Percentiles rank a stretch among this genome's conserved stretches.
Conservation (phyloP, 2,797 vertebrate species). For the Chrysocyon brachyurus region DNA sequence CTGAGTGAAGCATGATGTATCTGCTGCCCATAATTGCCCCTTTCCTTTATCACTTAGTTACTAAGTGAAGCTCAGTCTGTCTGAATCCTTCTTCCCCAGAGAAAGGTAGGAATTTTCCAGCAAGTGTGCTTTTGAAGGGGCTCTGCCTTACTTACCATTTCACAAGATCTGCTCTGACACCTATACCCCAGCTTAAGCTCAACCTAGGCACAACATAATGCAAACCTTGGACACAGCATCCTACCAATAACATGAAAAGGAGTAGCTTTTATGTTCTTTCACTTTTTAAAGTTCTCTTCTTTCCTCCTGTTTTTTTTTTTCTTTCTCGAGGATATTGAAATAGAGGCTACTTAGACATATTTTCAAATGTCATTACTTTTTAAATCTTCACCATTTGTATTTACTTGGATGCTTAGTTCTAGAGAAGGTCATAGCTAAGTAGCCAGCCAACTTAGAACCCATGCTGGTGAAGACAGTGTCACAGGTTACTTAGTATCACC, state of each 20-base stretch:
- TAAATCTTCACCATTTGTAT: conserved; percentile 38
- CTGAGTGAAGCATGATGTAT: neutral
- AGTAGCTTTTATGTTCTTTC: conserved; percentile 27
- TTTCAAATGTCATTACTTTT: conserved; percentile 32
- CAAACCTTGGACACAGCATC: neutral
- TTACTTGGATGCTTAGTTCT: conserved; percentile 14
- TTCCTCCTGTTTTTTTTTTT: conserved; percentile 45
- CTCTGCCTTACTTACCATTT: neutral
- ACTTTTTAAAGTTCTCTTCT: conserved; percentile 13
- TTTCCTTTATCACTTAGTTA: neutral
- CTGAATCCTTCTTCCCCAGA: neutral
- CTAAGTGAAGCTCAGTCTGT: conserved; percentile 18
- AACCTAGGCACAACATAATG: neutral
- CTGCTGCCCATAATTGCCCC: neutral
- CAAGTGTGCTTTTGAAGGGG: neutral
- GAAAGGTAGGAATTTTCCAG: neutral
- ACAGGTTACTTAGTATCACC: neutral
- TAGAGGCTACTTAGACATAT: neutral
- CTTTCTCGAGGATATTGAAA: neutral
- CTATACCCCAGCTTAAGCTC: neutral
- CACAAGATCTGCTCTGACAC: neutral
- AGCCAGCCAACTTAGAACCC: neutral
- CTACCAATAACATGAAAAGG: neutral
- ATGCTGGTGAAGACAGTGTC: neutral
- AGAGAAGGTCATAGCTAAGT: neutral